Evolutionary conservation across 2,113 vertebrate species (phyloP), one percentile per base, ranked within the genome.

Genomic region (Bolborhynchus lineola): DNA sequence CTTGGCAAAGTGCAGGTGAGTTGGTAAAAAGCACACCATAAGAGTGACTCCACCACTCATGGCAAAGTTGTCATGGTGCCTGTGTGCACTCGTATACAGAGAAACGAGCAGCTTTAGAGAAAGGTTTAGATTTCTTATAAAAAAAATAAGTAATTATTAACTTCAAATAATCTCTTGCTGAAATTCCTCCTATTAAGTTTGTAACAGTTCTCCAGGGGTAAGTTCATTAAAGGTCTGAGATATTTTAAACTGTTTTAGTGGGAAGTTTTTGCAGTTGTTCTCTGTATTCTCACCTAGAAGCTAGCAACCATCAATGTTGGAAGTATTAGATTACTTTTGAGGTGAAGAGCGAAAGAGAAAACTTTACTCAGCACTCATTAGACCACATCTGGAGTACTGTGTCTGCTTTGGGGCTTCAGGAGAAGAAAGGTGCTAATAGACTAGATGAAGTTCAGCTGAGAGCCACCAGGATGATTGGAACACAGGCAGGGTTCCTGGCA

Each of bases 201-300:
- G 59, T 52, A 87, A 33, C 7, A 29, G 28, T 82, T 82, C 83
- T 88, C 84, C 14, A 35, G 41, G 57, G 55, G 19, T 52, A 44
- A 82, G 59, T 60, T 92, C 52, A 65, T 92, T 89, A 84, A 87
- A 87, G 86, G 26, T 17, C 24, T 89, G 89, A 71, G 90, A 69
- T 78, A 75, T 71, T 95, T 95, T 41, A 68, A 81, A 84, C 47
- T 47, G 16, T 76, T 71, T 72, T 87, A 52, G 21, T n/a, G 75
- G 94, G 67, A 85, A 16, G 52, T 82, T 86, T 86, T 64, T 78
- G 52, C 67, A 78, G 29, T 72, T 82, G 44, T 80, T 86, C 49
- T 79, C 37, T 14, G 21, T 64, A 41, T 86, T 95, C 76, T 90
- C 41, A 21, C 44, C 86, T 94, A 82, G 90, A 94, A 93, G 77